Evolutionary conservation across 2,888 invertebrate species (phyloP), one percentile per base, ranked within the genome.

Genomic region (Synergus umbraculus): DNA sequence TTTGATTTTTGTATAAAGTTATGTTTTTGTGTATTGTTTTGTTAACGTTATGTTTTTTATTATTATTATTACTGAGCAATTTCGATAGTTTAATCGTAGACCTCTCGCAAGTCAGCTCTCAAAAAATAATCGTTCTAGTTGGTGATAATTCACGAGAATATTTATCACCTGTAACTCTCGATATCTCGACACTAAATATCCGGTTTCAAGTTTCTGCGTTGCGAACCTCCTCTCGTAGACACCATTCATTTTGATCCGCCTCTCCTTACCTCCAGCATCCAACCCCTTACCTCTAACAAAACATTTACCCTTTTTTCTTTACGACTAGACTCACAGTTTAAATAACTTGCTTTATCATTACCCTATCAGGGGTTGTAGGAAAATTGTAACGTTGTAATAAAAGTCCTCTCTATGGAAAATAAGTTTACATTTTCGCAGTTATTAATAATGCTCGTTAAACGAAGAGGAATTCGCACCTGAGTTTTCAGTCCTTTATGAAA

Each of bases 181-280:
- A 73, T 73, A 73, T 73, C 54, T 73, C 49, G n/a, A 73, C 69
- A 73, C 69, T 69, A 69, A 69, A 69, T 69, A 69, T 73, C 69
- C 69, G 29, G 49, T 29, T 73, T 73, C 69, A 69, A 69, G 49
- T 54, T 73, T 73, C 69, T 73, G 15, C 49, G 10, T 60, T 60
- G 60, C 22, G 60, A 60, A 60, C 60, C 60, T 60, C 60, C 67
- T 73, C 49, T 73, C 69, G 69, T 73, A 54, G 69, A 54, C 49
- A 73, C 69, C 37, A 73, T 73, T 54, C 54, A 69, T 69, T 69
- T 49, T 69, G 69, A 49, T 73, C 10, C 46, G 9, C 49, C 46
- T 69, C 49, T 69, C 22, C 15, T 69, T 69, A 69, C 49, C 29
- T 15, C 18, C 46, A 69, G 29, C 29, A 66, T 66, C 66, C 44